Percentiles rank a stretch among this genome's conserved stretches.
phyloP scores from a whole-genome alignment of 2,113 vertebrate genomes.

The Addax nasomaculatus region DNA sequence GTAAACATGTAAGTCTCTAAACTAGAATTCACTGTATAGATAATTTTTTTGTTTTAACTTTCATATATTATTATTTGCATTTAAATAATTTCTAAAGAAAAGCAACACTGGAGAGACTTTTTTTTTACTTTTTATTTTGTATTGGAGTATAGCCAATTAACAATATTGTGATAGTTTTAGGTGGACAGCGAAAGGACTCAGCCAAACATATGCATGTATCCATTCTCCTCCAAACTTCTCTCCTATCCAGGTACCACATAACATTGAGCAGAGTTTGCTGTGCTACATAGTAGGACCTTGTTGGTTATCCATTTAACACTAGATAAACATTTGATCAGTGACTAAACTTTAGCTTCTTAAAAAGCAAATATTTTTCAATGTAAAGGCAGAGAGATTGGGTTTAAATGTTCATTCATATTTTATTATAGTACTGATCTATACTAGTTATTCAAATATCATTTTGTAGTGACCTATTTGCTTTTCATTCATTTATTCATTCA shows the following conservation, averaged over 20 bases:
- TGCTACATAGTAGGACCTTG: neutral
- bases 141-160: neutral
- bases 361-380: neutral
- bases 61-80: neutral
- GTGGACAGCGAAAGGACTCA: neutral
- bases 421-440: conserved; percentile 10
- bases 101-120: neutral
- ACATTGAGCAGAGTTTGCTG: neutral
- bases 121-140: neutral
- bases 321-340: neutral
- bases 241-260: neutral
- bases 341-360: conserved; percentile 22
- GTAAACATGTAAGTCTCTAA: conserved; percentile 13
- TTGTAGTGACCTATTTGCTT: neutral
- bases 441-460: conserved; percentile 32
- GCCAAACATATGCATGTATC: neutral
- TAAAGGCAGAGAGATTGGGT: neutral
- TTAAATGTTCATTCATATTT: conserved; percentile 37
- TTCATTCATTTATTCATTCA: conserved; percentile 22
- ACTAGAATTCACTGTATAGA: neutral
- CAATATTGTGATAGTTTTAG: neutral
- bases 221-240: neutral
- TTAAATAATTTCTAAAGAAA: conserved; percentile 17
- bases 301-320: neutral
- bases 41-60: conserved; percentile 13